These are phyloP conservation scores for Oryzias dopingdopingensis DNA, from an alignment of 2,797 vertebrate species.

Conservation along the genomic window DNA sequence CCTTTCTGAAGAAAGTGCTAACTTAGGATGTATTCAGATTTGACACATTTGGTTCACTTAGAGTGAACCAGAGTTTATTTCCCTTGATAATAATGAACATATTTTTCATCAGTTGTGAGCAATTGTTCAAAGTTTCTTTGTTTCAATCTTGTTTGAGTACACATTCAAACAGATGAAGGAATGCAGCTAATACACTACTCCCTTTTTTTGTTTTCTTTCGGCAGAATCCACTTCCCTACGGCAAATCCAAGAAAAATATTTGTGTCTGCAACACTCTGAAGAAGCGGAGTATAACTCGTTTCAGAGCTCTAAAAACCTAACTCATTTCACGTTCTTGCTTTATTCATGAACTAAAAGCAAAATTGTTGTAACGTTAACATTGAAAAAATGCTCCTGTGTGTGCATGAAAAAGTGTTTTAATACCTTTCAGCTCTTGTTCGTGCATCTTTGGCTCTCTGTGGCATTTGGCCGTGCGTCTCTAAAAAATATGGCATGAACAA, in stretches of 20 bases:
- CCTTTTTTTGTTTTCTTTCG: slow-evolving; percentile 61
- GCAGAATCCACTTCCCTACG: slow-evolving; percentile 52
- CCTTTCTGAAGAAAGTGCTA: too few relatives aligned
- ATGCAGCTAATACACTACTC: slow-evolving; percentile 61
- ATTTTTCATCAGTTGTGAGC: neutral
- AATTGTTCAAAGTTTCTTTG: slow-evolving; percentile 7
- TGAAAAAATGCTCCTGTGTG: neutral
- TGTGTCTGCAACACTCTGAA: slow-evolving; percentile 54
- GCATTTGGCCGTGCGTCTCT: slow-evolving; percentile 39
- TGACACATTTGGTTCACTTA: too few relatives aligned
- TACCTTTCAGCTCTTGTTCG: slow-evolving; percentile 43
- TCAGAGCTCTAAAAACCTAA: slow-evolving; percentile 36
- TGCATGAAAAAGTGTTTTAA: slow-evolving; percentile 22
- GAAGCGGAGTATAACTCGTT: slow-evolving; percentile 49
- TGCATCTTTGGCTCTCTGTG: slow-evolving; percentile 36
- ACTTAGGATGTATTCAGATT: too few relatives aligned
- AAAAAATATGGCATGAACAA: slow-evolving; percentile 57
- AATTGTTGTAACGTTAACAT: neutral
- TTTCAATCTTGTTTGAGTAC: slow-evolving; percentile 15
- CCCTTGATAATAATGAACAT: too few relatives aligned
- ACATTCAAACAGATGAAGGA: slow-evolving; percentile 47
- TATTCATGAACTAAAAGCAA: slow-evolving; percentile 35
- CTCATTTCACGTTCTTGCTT: slow-evolving; percentile 32
- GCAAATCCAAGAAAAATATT: slow-evolving; percentile 73
- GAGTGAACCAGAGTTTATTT: too few relatives aligned